Evolutionary conservation across 2,113 vertebrate species (phyloP).

Genomic region (Limnothrissa miodon): DNA sequence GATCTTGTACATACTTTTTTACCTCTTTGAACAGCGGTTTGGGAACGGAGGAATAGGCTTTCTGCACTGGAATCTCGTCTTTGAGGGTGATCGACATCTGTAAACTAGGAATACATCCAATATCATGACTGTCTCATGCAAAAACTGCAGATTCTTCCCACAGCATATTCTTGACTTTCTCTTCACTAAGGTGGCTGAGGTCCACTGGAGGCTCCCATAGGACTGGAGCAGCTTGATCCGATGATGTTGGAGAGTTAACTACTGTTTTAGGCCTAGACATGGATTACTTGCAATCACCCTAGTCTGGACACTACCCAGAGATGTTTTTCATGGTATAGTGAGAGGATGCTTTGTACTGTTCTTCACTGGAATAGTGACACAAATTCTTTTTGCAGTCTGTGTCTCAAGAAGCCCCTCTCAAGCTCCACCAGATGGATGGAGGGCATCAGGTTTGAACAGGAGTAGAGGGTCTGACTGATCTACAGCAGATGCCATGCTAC

Average conservation of each 20-base stretch:
- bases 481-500: not conserved
- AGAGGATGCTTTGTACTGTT: constrained; percentile 21
- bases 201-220: constrained; percentile 19
- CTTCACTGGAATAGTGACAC: constrained; percentile 4
- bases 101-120: no score
- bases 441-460: constrained; percentile 36
- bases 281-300: not conserved
- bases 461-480: not conserved
- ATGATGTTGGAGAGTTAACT: no score
- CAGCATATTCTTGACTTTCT: constrained; percentile 9
- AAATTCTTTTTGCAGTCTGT: constrained; percentile 23
- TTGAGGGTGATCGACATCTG: not conserved
- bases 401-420: constrained; percentile 34
- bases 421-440: constrained; percentile 23
- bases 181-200: constrained; percentile 28
- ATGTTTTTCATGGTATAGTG: constrained; percentile 9
- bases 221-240: not conserved
- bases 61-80: not conserved
- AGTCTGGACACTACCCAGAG: no score
- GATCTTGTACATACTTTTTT: not conserved
- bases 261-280: not conserved
- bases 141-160: not conserved
- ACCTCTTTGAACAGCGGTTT: not conserved
- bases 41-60: not conserved
- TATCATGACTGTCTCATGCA: no score